Conservation (phyloP, 2,888 invertebrate species). For the Hypolimnas misippus region DNA sequence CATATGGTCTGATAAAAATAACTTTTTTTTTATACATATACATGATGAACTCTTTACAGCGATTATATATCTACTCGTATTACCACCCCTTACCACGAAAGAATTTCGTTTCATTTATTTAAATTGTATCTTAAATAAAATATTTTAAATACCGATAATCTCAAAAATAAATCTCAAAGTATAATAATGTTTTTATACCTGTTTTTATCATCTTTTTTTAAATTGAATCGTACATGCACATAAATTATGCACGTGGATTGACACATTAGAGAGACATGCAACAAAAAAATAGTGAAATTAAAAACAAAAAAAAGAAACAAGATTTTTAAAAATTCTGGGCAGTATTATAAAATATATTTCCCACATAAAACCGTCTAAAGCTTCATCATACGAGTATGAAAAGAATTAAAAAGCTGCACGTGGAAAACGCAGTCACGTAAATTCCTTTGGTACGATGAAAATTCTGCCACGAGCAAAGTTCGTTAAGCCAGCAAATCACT, state of each 20-base stretch:
- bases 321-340: background rate
- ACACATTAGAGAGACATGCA: background rate
- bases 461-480: conserved; percentile 45
- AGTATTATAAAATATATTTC: conserved; percentile 16
- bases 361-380: conserved; percentile 20
- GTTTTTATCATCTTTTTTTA: no score
- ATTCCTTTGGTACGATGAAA: conserved; percentile 34
- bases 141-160: no score
- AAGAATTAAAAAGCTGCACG: conserved; percentile 30
- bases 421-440: conserved; percentile 30
- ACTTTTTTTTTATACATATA: no score
- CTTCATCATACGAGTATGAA: conserved; percentile 21
- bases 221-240: no score
- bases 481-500: conserved; percentile 46
- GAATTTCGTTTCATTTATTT: no score
- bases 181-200: no score
- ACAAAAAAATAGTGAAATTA: background rate
- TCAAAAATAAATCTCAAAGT: no score
- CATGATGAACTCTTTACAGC: no score
- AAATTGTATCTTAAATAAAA: no score
- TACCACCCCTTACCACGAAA: no score
- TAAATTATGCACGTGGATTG: conserved; percentile 64
- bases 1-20: no score
- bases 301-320: background rate
- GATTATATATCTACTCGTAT: no score